Percentiles rank a stretch among this genome's conserved stretches.
phyloP scores from a whole-genome alignment of 2,113 vertebrate genomes.

The Spea bombifrons region DNA sequence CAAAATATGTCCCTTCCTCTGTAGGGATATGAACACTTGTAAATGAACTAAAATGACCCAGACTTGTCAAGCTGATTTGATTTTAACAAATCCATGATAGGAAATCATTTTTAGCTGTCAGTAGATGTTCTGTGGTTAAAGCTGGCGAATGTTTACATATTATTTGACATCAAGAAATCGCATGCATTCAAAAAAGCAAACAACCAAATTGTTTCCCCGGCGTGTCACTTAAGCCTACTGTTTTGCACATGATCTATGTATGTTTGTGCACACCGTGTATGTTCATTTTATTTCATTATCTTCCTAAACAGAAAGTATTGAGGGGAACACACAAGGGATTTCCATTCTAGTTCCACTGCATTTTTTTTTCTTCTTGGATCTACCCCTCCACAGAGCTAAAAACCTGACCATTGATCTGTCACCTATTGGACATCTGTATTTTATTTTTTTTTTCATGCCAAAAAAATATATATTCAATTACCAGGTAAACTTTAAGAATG shows the following conservation, averaged over 20 bases:
- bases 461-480: background rate
- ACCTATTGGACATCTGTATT: too few species aligned
- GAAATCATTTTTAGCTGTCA: slow-evolving; percentile 49
- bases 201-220: slow-evolving; percentile 16
- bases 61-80: slow-evolving; percentile 61
- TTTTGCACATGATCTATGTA: slow-evolving; percentile 29
- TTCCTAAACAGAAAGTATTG: slow-evolving; percentile 27
- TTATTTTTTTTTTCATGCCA: background rate
- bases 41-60: slow-evolving; percentile 59
- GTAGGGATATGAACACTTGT: slow-evolving; percentile 57
- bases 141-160: slow-evolving; percentile 37
- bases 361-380: slow-evolving; percentile 23
- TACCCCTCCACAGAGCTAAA: slow-evolving; percentile 24
- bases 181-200: slow-evolving; percentile 26
- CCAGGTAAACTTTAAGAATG: background rate
- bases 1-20: slow-evolving; percentile 63
- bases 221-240: slow-evolving; percentile 23
- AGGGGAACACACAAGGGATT: slow-evolving; percentile 24
- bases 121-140: slow-evolving; percentile 33
- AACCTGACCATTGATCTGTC: background rate
- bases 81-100: slow-evolving; percentile 59
- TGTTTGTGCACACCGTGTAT: slow-evolving; percentile 26
- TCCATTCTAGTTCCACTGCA: slow-evolving; percentile 35
- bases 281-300: slow-evolving; percentile 27
- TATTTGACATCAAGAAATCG: slow-evolving; percentile 32